Percentiles rank a stretch among this genome's conserved stretches.
These are phyloP conservation scores for Oenanthe oenanthe DNA, from an alignment of 2,113 vertebrate genomes.

Conservation along the genomic window DNA sequence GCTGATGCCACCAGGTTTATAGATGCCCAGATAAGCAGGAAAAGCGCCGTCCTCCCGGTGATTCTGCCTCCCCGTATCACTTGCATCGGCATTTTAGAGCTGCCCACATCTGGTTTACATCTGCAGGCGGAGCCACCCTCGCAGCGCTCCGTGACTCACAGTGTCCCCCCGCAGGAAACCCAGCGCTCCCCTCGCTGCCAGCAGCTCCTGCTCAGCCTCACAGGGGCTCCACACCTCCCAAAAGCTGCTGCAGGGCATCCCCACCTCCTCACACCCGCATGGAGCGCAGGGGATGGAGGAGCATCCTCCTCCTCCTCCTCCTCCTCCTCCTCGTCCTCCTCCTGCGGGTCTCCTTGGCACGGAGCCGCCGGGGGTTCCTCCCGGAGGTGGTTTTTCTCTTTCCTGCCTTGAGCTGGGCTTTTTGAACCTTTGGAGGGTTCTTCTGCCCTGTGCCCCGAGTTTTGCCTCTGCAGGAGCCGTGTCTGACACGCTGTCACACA, in stretches of 20 bases:
- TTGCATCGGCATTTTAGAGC: background rate
- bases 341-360: background rate
- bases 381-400: background rate
- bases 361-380: background rate
- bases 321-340: no score
- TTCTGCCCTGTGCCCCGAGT: background rate
- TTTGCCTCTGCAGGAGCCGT: accelerated
- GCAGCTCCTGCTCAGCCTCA: background rate
- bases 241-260: background rate
- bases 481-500: accelerated
- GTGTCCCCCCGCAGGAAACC: slow-evolving; percentile 18
- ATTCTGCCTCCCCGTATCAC: background rate
- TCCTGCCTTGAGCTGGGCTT: background rate
- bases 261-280: background rate
- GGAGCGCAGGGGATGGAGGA: no score
- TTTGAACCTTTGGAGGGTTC: background rate
- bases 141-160: slow-evolving; percentile 11
- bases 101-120: background rate
- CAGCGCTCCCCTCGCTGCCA: background rate
- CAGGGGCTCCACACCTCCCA: background rate
- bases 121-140: background rate
- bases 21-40: background rate
- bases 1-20: background rate
- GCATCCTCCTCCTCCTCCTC: no score
- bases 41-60: background rate